Evolutionary conservation across 2,113 vertebrate genomes (phyloP).

Genomic region (Ondatra zibethicus): DNA sequence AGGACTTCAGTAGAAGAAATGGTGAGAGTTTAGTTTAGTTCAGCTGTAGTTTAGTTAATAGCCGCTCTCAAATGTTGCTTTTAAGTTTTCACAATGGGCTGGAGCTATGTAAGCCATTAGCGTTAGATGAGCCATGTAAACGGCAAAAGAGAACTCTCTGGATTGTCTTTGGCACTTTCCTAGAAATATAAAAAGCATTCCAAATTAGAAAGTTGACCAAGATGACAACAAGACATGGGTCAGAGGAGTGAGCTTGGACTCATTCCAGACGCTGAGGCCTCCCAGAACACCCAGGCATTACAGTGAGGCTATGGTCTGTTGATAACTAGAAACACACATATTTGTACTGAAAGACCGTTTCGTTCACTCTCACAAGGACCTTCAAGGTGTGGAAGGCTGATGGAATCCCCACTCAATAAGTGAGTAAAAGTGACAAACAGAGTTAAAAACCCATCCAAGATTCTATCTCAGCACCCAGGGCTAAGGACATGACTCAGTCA

Average conservation of each 20-base stretch:
- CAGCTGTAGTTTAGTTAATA: not conserved
- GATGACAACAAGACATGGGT: not conserved
- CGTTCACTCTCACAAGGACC: not conserved
- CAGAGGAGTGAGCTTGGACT: not conserved
- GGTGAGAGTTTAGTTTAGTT: too few species aligned
- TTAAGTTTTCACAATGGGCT: not conserved
- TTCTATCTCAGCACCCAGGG: not conserved
- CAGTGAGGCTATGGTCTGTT: not conserved
- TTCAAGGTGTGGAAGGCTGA: not conserved
- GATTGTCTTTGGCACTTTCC: not conserved
- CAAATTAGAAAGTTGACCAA: not conserved
- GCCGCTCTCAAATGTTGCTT: not conserved
- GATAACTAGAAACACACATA: not conserved
- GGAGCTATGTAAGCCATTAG: not conserved
- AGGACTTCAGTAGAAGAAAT: not conserved
- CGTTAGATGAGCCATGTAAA: not conserved
- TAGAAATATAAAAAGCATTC: not conserved
- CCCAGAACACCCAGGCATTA: not conserved
- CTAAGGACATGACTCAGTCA: not conserved
- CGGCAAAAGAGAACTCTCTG: not conserved
- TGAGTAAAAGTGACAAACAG: conserved; percentile 24
- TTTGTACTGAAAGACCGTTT: not conserved
- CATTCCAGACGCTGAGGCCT: not conserved
- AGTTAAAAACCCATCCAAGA: not conserved
- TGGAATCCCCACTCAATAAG: not conserved